Conservation (phyloP, 2,888 invertebrate species). For the Cephus nigrinus region DNA sequence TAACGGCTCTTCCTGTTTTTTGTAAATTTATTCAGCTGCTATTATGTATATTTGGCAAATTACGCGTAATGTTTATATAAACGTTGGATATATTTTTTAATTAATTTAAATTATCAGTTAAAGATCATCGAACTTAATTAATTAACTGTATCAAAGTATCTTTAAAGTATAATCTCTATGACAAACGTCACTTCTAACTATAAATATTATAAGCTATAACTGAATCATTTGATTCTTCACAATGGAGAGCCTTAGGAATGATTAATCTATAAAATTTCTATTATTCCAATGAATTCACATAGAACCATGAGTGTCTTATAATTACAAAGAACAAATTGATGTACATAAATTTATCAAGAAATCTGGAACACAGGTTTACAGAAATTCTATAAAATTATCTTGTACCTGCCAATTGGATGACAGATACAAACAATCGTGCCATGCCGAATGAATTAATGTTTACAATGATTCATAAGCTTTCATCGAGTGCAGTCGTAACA, state of each 20-base stretch:
- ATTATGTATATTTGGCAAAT: not conserved
- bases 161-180: too few species aligned
- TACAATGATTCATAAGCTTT: not conserved
- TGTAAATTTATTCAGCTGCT: not conserved
- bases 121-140: too few species aligned
- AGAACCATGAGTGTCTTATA: too few species aligned
- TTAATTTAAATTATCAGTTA: too few species aligned
- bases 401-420: not conserved
- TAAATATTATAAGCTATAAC: too few species aligned
- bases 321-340: too few species aligned
- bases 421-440: not conserved
- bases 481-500: not conserved
- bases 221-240: too few species aligned
- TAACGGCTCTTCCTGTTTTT: not conserved
- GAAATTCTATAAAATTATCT: not conserved
- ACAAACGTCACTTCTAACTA: too few species aligned
- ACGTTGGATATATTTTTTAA: not conserved
- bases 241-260: too few species aligned
- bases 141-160: too few species aligned
- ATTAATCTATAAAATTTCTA: too few species aligned
- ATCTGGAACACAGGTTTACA: not conserved
- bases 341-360: not conserved
- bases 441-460: not conserved
- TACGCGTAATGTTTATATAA: not conserved
- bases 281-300: too few species aligned